Evolutionary conservation across 1,140 invertebrate species (phyloP).

Genomic region (Dolichoris vasculosae): DNA sequence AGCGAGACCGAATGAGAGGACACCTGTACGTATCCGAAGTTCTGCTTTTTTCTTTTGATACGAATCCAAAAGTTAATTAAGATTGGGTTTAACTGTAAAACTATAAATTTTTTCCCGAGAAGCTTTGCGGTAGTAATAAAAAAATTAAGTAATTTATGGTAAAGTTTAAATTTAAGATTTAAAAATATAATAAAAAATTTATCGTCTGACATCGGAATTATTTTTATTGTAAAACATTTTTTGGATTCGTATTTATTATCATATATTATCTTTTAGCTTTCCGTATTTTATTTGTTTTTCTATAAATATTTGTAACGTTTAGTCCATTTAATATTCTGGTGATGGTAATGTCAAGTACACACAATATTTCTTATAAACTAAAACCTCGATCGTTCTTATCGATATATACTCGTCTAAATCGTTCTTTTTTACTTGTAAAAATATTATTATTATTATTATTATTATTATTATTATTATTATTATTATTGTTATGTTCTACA

Average conservation of each 20-base stretch:
- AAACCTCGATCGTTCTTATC: not conserved
- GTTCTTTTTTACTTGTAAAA: not conserved
- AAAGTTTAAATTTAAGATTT: no score
- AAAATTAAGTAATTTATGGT: no score
- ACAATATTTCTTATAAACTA: not conserved
- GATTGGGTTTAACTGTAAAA: not conserved
- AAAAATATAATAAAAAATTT: not conserved
- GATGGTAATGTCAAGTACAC: not conserved
- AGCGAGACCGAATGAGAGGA: slow-evolving; percentile 67
- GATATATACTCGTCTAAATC: not conserved
- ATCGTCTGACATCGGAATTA: no score
- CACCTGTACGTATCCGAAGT: slow-evolving; percentile 71
- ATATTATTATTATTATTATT: not conserved
- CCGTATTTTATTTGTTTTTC: not conserved
- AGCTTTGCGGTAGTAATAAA: no score
- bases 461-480: no score
- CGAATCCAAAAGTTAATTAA: slow-evolving; percentile 40
- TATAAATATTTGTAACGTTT: not conserved
- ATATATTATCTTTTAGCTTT: not conserved
- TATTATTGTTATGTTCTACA: not conserved
- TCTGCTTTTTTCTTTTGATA: slow-evolving; percentile 41
- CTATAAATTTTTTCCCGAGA: no score
- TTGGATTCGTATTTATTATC: not conserved
- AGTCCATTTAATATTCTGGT: not conserved
- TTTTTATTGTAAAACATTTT: not conserved